These are phyloP conservation scores for Micromesistius poutassou DNA, from an alignment of 2,797 vertebrate genomes.

Conservation along the genomic window DNA sequence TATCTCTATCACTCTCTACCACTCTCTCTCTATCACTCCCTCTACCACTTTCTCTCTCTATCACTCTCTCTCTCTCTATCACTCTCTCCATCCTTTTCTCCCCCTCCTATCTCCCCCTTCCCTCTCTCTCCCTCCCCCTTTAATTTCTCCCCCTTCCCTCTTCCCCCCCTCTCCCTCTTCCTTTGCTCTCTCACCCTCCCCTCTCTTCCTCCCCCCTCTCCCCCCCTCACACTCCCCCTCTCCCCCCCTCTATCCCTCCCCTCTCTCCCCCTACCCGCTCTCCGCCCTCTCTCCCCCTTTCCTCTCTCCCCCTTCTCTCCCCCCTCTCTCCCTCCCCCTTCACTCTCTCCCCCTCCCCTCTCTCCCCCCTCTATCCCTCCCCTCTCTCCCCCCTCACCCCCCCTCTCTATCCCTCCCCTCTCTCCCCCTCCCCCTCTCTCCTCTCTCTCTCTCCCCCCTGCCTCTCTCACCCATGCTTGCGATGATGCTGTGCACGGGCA, in stretches of 20 bases:
- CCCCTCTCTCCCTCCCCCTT: neutral
- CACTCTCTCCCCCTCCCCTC: neutral
- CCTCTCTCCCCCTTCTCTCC: neutral
- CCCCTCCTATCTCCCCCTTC: neutral
- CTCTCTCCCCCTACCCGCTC: neutral
- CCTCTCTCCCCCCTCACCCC: neutral
- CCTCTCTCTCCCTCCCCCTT: neutral
- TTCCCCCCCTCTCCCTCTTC: neutral
- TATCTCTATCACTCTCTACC: too few species aligned
- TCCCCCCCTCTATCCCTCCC: too few species aligned
- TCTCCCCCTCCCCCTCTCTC: neutral
- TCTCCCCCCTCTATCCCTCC: neutral
- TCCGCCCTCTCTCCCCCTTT: neutral
- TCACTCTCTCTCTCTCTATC: neutral
- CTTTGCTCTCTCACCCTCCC: neutral
- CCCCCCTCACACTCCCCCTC: neutral
- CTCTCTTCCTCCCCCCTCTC: neutral
- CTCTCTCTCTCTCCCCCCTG: too few species aligned
- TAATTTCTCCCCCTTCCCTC: neutral
- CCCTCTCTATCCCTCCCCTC: neutral
- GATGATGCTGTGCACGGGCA: conserved; percentile 95
- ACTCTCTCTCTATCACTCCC: neutral
- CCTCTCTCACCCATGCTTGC: conserved; percentile 92
- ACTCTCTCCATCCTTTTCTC: neutral
- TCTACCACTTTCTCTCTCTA: neutral